phyloP scores from a whole-genome alignment of 2,113 vertebrate genomes.

The Leptobrachium leishanense region DNA sequence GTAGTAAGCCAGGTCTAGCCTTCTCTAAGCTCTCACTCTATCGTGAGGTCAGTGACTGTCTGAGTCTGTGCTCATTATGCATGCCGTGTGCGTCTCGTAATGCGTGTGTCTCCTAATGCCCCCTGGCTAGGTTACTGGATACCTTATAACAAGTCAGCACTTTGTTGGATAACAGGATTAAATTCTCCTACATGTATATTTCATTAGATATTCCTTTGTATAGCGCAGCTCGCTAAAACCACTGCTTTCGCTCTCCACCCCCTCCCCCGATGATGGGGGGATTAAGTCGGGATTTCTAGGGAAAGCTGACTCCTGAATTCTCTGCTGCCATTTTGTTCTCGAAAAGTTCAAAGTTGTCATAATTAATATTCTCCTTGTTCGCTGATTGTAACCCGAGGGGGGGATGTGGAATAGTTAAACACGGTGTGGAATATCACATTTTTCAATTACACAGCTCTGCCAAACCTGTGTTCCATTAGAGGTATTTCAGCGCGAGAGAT shows the following conservation, averaged over 20 bases:
- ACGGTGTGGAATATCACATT: conserved; percentile 21
- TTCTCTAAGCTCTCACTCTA: not conserved
- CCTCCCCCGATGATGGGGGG: not conserved
- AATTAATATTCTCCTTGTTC: conserved; percentile 19
- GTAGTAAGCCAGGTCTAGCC: too few species aligned
- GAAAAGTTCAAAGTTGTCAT: conserved; percentile 18
- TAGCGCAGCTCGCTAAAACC: not conserved
- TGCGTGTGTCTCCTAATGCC: not conserved
- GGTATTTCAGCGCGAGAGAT: not conserved
- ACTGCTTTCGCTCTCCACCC: not conserved
- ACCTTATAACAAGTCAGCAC: not conserved
- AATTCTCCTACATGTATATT: not conserved
- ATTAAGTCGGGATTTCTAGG: conserved; percentile 3
- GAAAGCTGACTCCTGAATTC: not conserved
- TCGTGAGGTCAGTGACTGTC: not conserved
- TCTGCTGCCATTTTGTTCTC: not conserved
- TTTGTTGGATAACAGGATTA: conserved; percentile 21
- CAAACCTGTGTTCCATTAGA: conserved; percentile 2
- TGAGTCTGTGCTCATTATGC: not conserved
- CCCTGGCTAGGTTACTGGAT: not conserved
- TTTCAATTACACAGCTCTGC: conserved; percentile 5
- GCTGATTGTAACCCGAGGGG: not conserved
- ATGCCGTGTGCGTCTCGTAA: not conserved
- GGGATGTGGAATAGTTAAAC: not conserved
- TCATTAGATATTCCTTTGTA: conserved; percentile 10